Conservation (phyloP, 1,140 invertebrate genomes). For the Dinoponera quadriceps region DNA sequence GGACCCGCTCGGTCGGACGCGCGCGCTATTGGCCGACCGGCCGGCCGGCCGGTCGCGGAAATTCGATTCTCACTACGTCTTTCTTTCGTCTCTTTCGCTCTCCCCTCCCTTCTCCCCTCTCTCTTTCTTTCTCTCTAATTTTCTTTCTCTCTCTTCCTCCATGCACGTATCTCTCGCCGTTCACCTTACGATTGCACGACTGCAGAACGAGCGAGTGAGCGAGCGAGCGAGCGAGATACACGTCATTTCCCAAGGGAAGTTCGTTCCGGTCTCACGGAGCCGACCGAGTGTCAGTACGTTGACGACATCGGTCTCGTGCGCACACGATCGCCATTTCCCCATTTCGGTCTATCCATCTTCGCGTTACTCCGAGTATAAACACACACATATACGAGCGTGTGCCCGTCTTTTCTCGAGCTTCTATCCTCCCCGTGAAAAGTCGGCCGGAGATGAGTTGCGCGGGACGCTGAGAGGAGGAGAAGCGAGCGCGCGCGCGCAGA, state of each 20-base stretch:
- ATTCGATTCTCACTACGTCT: slow-evolving; percentile 60
- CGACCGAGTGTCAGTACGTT: slow-evolving; percentile 53
- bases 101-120: slow-evolving; percentile 5
- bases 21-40: slow-evolving; percentile 45
- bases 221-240: slow-evolving; percentile 33
- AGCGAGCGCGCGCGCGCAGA: neutral
- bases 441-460: too few relatives aligned
- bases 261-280: neutral
- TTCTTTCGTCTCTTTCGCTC: slow-evolving; percentile 25
- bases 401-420: too few relatives aligned
- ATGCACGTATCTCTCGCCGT: slow-evolving; percentile 1
- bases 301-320: slow-evolving; percentile 52
- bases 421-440: too few relatives aligned
- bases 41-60: slow-evolving; percentile 28
- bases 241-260: slow-evolving; percentile 66
- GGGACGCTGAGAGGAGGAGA: too few relatives aligned
- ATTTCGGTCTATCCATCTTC: neutral
- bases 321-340: neutral
- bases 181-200: neutral
- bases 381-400: slow-evolving; percentile 4
- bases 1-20: neutral
- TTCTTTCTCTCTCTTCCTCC: neutral
- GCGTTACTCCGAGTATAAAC: neutral
- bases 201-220: neutral
- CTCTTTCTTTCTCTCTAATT: slow-evolving; percentile 4